These are phyloP conservation scores for Campylomormyrus numenius DNA, from an alignment of 2,113 vertebrate species.

Conservation along the genomic window DNA sequence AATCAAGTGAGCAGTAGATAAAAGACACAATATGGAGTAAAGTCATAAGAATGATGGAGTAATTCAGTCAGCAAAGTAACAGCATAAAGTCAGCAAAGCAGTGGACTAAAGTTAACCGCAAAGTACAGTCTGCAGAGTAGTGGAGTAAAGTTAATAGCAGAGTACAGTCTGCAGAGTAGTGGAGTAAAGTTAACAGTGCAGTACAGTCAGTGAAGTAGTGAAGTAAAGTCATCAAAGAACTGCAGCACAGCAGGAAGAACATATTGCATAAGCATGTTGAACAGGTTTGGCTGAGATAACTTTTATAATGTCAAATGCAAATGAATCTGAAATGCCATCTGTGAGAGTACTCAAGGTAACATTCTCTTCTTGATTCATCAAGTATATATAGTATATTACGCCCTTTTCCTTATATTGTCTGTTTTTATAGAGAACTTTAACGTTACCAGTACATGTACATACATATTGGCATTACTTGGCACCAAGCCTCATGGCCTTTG, in stretches of 20 bases:
- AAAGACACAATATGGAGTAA: not conserved
- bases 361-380: not conserved
- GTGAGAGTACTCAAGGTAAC: not conserved
- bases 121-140: not conserved
- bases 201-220: not conserved
- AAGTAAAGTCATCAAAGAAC: not conserved
- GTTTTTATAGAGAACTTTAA: not conserved
- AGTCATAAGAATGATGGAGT: not conserved
- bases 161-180: not conserved
- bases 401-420: not conserved
- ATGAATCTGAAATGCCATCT: not conserved
- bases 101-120: not conserved
- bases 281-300: not conserved
- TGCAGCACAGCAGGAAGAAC: not conserved
- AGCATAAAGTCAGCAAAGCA: not conserved
- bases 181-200: not conserved
- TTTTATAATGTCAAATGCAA: constrained; percentile 9
- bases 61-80: not conserved
- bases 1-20: not conserved
- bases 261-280: not conserved
- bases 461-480: not conserved
- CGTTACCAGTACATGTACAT: not conserved
- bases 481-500: not conserved
- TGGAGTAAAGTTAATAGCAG: not conserved
- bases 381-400: not conserved